Evolutionary conservation across 2,888 invertebrate genomes (phyloP), one percentile per base, ranked within the genome.

Genomic region (Drosophila conformis): DNA sequence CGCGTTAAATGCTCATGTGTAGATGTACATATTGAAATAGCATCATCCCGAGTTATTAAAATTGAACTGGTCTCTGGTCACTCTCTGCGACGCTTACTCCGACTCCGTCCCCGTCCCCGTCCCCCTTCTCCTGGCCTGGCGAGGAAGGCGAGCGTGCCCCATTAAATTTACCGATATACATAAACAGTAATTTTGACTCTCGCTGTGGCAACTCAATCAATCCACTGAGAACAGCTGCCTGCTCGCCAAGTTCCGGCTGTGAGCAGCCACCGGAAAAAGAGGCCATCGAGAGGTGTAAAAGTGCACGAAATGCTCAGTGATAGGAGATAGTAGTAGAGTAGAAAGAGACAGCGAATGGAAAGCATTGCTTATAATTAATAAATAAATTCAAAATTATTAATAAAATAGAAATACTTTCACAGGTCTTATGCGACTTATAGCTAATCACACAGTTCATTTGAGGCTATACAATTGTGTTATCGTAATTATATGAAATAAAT

Each of bases 1-100:
- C 85, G 83, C 90, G 85, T 85, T 85, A 85, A 89, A 86, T 86
- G 83, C 67, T 76, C 75, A 80, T 62, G 63, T 67, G 56, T 56
- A 56, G 56, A 56, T 56, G 38, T 27, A 38, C 78, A 74, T 80
- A 80, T 80, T 80, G 78, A 71, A 80, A 82, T 80, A 82, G 68
- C 79, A 80, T 82, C 81, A 42, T 82, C 53, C 60, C 52, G 54
- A 67, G 61, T 80, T 80, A 76, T 83, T 83, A 73, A 83, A 73
- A 76, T n/a, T 66, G 72, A 82, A 76, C 83, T 63, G 67, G 57
- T 60, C 62, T 51, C 49, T 46, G 51, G 29, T 25, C n/a, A n/a
- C 38, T 48, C 42, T 33, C 33, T 29, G 7, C 25, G 11, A 36
- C 46, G 46, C 46, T 25, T 46, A 21, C 18, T 11, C 31, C 7